These are phyloP conservation scores for Parnassius smintheus DNA, from an alignment of 2,888 invertebrate genomes.

Conservation along the genomic window DNA sequence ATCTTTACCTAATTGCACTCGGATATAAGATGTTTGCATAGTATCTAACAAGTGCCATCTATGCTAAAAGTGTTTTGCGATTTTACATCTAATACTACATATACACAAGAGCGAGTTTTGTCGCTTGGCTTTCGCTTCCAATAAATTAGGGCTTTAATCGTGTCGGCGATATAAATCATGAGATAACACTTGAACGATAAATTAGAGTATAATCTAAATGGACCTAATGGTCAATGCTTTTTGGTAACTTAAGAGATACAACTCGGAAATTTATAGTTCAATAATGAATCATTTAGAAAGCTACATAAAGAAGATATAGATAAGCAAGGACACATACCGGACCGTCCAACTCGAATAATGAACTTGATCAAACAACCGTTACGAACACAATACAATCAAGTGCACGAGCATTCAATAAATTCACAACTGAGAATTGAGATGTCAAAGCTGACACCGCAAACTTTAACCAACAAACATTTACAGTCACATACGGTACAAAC, in stretches of 20 bases:
- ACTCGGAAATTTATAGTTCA: constrained; percentile 1
- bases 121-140: background rate
- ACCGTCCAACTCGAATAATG: constrained; percentile 55
- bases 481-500: constrained; percentile 36
- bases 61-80: constrained; percentile 6
- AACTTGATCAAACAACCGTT: constrained; percentile 64
- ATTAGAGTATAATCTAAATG: constrained; percentile 22
- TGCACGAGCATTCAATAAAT: constrained; percentile 47
- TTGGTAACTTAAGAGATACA: constrained; percentile 3
- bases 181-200: constrained; percentile 25
- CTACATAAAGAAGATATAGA: constrained; percentile 18
- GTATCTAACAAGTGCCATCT: constrained; percentile 15
- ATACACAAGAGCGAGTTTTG: constrained; percentile 14
- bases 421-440: constrained; percentile 16
- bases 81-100: constrained; percentile 3
- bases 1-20: constrained; percentile 26
- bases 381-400: constrained; percentile 56
- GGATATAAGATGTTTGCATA: constrained; percentile 23
- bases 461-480: background rate
- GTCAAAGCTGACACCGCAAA: constrained; percentile 19
- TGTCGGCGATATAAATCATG: constrained; percentile 23
- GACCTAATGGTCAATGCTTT: constrained; percentile 10
- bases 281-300: constrained; percentile 4
- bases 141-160: constrained; percentile 18
- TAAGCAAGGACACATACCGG: constrained; percentile 63